Evolutionary conservation across 2,113 vertebrate genomes (phyloP).

Genomic region (Chrysemys picta): DNA sequence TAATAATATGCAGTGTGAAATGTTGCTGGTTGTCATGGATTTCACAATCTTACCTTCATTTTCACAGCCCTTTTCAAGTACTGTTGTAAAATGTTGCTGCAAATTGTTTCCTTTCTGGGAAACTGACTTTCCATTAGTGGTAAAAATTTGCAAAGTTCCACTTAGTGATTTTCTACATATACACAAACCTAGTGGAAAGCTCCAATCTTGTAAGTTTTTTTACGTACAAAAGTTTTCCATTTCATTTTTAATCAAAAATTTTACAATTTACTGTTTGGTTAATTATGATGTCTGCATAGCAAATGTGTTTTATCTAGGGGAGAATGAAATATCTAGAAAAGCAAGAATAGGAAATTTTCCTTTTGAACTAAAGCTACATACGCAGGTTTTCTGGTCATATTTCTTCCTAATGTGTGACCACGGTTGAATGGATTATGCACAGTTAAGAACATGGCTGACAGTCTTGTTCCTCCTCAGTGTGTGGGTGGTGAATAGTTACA

Average conservation of each 20-base stretch:
- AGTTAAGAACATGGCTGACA: conserved; percentile 16
- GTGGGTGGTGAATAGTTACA: conserved; percentile 15
- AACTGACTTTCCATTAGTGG: neutral
- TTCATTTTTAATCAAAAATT: neutral
- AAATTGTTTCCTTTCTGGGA: neutral
- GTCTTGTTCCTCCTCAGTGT: neutral
- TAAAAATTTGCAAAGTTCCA: neutral
- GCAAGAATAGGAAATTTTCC: neutral
- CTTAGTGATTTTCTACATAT: neutral
- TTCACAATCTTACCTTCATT: neutral
- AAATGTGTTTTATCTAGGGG: neutral
- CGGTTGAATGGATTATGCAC: conserved; percentile 13
- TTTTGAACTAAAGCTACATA: neutral
- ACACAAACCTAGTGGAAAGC: neutral
- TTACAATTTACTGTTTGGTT: neutral
- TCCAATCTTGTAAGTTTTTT: neutral
- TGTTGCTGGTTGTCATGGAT: neutral
- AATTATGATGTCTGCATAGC: neutral
- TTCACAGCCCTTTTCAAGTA: neutral
- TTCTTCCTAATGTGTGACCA: neutral
- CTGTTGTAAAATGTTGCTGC: neutral
- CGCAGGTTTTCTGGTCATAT: neutral
- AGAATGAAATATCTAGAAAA: neutral
- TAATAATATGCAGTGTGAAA: neutral
- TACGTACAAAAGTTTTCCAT: neutral